phyloP scores from a whole-genome alignment of 2,113 vertebrate species.

The Triplophysa tibetana region DNA sequence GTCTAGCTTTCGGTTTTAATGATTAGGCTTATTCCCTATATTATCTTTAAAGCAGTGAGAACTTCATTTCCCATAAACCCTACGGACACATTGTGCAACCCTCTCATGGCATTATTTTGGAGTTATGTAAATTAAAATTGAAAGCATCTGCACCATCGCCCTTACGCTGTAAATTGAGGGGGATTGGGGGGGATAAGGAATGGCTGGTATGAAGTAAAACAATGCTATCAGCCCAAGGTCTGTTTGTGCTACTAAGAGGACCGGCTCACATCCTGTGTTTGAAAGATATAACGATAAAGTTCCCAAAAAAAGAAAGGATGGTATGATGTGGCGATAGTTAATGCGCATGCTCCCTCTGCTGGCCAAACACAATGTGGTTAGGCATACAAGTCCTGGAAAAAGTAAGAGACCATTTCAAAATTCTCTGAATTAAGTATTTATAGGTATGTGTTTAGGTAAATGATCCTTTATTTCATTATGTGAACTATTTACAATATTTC shows the following conservation, averaged over 20 bases:
- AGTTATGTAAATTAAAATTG: constrained; percentile 35
- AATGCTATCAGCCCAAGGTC: constrained; percentile 53
- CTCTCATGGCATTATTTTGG: constrained; percentile 25
- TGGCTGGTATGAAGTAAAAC: constrained; percentile 60
- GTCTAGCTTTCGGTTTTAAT: background rate
- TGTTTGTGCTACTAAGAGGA: constrained; percentile 56
- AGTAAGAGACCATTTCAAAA: too few relatives aligned
- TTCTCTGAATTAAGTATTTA: too few relatives aligned
- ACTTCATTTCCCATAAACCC: constrained; percentile 36
- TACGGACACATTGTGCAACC: constrained; percentile 10
- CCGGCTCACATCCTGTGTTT: constrained; percentile 60
- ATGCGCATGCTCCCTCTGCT: constrained; percentile 49
- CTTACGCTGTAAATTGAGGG: background rate
- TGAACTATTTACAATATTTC: too few relatives aligned
- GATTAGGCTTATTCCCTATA: background rate
- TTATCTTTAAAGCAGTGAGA: background rate
- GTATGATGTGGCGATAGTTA: constrained; percentile 8
- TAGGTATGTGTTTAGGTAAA: too few relatives aligned
- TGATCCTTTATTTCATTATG: too few relatives aligned
- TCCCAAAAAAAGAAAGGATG: constrained; percentile 51
- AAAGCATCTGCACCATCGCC: constrained; percentile 13
- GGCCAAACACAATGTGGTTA: background rate
- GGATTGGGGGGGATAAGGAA: constrained; percentile 38
- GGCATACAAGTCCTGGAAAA: too few relatives aligned
- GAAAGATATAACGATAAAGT: constrained; percentile 54